Evolutionary conservation across 1,140 invertebrate genomes (phyloP).

Genomic region (Drosophila pseudoobscura): DNA sequence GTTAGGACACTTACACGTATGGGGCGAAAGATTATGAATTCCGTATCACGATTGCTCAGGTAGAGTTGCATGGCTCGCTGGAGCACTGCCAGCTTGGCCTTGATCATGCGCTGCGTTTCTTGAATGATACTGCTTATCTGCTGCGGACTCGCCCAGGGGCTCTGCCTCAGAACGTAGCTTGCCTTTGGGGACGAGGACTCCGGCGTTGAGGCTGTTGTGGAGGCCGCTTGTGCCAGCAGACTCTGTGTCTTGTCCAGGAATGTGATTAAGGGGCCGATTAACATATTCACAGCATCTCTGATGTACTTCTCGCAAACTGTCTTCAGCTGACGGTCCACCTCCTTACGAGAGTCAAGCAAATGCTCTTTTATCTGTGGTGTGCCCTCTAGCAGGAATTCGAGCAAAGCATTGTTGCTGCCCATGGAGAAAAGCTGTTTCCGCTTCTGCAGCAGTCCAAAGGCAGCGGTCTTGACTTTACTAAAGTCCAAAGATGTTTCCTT

Average conservation of each 20-base stretch:
- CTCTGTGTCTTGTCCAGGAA: slow-evolving; percentile 89
- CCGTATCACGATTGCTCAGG: slow-evolving; percentile 97
- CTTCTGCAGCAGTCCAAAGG: slow-evolving; percentile 93
- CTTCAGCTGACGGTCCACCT: slow-evolving; percentile 96
- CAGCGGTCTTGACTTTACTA: slow-evolving; percentile 93
- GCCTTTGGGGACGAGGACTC: slow-evolving; percentile 42
- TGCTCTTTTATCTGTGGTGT: slow-evolving; percentile 96
- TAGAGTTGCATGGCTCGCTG: slow-evolving; percentile 96
- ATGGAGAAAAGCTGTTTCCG: slow-evolving; percentile 93
- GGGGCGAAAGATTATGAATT: slow-evolving; percentile 97
- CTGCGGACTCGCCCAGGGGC: slow-evolving; percentile 84
- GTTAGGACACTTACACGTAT: slow-evolving; percentile 87
- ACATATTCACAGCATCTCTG: slow-evolving; percentile 89
- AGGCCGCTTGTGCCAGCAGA: slow-evolving; percentile 42
- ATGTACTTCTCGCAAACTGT: slow-evolving; percentile 96
- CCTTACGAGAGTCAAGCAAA: slow-evolving; percentile 95
- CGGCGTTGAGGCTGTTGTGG: slow-evolving; percentile 1
- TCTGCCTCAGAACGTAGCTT: slow-evolving; percentile 76
- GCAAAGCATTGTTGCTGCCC: slow-evolving; percentile 93
- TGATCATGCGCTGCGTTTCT: slow-evolving; percentile 89
- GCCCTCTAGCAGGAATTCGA: slow-evolving; percentile 95
- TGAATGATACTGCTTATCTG: slow-evolving; percentile 86
- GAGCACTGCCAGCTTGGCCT: slow-evolving; percentile 90
- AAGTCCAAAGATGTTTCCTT: slow-evolving; percentile 97
- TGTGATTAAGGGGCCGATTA: slow-evolving; percentile 89